Base-by-base conservation (phyloP, 2,113 vertebrate species). In the Bufo bufo region DNA sequence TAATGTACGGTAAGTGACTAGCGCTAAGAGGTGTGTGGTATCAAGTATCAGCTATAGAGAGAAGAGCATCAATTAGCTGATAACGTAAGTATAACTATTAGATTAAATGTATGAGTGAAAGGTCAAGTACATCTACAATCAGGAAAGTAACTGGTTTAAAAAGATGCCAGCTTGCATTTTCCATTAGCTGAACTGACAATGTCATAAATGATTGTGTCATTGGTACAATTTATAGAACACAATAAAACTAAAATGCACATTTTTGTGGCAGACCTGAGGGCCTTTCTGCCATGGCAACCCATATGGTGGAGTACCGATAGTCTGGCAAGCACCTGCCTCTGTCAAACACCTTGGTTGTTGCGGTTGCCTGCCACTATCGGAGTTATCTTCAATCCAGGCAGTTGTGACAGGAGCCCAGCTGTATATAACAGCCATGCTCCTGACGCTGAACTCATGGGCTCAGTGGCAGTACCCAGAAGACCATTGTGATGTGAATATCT, bases 1-100 rank as follows among this genome's bases (percentile, higher is more conserved):
- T 17, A 50, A 16, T 72, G 43, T 33, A 33, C 33, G 33, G 33
- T 43, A 83, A 66, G n/a, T 82, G 19, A 43, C 20, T 3, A 58
- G 4, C 23, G 3, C 47, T 20, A 19, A 50, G 45, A 16, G 47
- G 1, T 43, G n/a, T 65, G 17, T 17, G n/a, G 20, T 83, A 83
- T 50, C 10, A 83, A 63, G 81, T 12, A 52, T 19, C 81, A 23
- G 59, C 45, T 6, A 83, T 65, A n/a, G 8, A 43, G 83, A 72
- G 65, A 33, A 78, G 74, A 49, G 49, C 71, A 78, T 20, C 85
- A 78, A 78, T 61, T 86, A 59, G 19, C 54, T 77, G 43, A 86
- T 86, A 77, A 86, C 54, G 50, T 78, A 78, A 50, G 85, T 78
- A 61, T 58, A 78, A 50, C 74, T 78, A 86, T 78, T 77, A 66